Conservation (phyloP, 2,797 vertebrate genomes). For the Astyanax mexicanus region DNA sequence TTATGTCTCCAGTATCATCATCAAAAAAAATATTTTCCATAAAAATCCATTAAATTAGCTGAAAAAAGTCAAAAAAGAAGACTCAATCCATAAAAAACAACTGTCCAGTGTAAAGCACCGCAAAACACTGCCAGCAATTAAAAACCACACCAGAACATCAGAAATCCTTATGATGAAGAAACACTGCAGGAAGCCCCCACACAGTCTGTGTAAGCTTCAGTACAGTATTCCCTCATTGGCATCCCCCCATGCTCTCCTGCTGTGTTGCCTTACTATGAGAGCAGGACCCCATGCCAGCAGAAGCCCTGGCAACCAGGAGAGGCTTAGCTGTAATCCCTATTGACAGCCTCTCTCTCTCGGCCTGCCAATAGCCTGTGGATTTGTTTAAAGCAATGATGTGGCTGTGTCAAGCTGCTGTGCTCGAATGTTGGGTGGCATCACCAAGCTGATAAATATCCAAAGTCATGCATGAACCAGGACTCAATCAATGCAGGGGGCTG, state of each 20-base stretch:
- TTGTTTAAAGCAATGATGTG: slow-evolving; percentile 69
- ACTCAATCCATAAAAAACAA: too few species aligned
- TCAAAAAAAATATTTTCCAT: too few species aligned
- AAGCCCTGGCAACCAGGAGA: slow-evolving; percentile 65
- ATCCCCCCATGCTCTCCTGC: neutral
- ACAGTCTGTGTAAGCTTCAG: neutral
- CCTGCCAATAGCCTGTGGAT: slow-evolving; percentile 79
- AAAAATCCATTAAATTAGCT: too few species aligned
- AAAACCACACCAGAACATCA: neutral
- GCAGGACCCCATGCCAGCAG: slow-evolving; percentile 11
- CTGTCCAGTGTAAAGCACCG: neutral
- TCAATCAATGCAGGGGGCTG: neutral
- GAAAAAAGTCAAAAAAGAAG: too few species aligned
- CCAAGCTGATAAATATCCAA: neutral
- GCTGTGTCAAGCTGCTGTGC: slow-evolving; percentile 61
- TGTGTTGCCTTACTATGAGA: neutral
- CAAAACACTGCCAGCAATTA: neutral
- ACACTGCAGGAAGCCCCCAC: neutral
- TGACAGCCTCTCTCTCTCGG: slow-evolving; percentile 72
- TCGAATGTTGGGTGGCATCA: slow-evolving; percentile 24
- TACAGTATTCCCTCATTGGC: neutral
- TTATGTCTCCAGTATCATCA: too few species aligned
- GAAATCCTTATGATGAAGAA: neutral
- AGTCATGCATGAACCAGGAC: neutral
- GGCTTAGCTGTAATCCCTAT: slow-evolving; percentile 78